These are phyloP conservation scores for Jaculus jaculus DNA, from an alignment of 2,113 vertebrate genomes.

Conservation along the genomic window DNA sequence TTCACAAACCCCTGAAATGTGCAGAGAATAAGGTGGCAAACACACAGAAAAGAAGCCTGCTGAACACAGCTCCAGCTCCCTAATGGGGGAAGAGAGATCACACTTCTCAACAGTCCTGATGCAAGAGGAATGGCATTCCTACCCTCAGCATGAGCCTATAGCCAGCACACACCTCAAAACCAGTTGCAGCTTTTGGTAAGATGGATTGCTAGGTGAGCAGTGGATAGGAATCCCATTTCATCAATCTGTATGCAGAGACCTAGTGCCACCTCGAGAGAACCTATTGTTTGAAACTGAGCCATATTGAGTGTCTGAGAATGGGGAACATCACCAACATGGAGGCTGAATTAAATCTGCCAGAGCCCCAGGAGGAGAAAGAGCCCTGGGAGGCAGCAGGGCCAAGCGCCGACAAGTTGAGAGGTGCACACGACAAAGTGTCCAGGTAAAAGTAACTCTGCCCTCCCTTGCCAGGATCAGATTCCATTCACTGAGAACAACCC, in stretches of 20 bases:
- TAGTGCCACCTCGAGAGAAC: neutral
- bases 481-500: too few relatives aligned
- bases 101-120: too few relatives aligned
- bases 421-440: neutral
- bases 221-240: neutral
- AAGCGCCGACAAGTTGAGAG: neutral
- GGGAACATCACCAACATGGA: neutral
- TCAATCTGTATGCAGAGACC: neutral
- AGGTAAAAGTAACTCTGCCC: neutral
- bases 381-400: neutral
- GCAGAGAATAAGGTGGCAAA: too few relatives aligned
- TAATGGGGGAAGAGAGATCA: too few relatives aligned
- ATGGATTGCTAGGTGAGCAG: neutral
- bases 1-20: too few relatives aligned
- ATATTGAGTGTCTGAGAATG: neutral
- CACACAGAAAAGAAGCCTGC: neutral
- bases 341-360: neutral
- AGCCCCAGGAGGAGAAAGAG: neutral
- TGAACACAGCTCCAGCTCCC: too few relatives aligned
- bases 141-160: neutral
- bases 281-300: neutral
- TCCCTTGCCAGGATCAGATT: neutral
- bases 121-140: too few relatives aligned
- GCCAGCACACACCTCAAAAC: neutral
- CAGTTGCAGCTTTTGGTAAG: neutral